A percentile compares a stretch with the other conserved stretches of the same genome.
Evolutionary conservation across 2,888 invertebrate genomes (phyloP).

Genomic region (Oeneis ivallda): DNA sequence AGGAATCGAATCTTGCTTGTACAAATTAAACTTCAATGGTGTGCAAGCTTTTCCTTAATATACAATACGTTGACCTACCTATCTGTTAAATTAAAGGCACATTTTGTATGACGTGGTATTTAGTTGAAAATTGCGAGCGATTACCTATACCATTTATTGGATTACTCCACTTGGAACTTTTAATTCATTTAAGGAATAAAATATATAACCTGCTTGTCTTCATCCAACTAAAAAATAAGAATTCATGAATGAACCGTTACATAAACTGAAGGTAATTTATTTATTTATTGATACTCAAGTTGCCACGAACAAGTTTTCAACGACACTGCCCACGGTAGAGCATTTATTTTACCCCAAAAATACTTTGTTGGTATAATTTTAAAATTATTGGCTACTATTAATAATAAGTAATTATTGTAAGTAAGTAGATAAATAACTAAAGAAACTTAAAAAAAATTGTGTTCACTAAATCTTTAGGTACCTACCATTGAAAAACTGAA

Average conservation of each 20-base stretch:
- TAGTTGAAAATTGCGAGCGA: conserved; percentile 39
- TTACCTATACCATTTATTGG: conserved; percentile 42
- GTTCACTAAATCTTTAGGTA: too few species aligned
- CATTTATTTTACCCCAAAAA: background rate
- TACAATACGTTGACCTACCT: background rate
- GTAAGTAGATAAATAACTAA: too few species aligned
- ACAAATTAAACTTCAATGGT: too few species aligned
- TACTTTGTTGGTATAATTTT: background rate
- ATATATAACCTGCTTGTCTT: conserved; percentile 13
- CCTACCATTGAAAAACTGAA: too few species aligned
- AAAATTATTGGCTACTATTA: too few species aligned
- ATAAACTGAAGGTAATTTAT: background rate
- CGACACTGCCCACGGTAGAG: background rate
- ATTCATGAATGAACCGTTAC: conserved; percentile 15
- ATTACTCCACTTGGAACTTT: conserved; percentile 37
- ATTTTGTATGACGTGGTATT: conserved; percentile 37
- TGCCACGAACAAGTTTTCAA: background rate
- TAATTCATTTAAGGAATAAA: conserved; percentile 13
- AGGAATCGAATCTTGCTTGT: background rate
- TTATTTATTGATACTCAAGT: conserved; percentile 5
- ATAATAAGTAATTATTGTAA: too few species aligned
- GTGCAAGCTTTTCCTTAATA: too few species aligned
- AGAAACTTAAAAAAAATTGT: too few species aligned
- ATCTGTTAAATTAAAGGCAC: background rate
- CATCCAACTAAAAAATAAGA: background rate